Conservation (phyloP, 2,888 invertebrate species). For the Drosophila siamana region DNA sequence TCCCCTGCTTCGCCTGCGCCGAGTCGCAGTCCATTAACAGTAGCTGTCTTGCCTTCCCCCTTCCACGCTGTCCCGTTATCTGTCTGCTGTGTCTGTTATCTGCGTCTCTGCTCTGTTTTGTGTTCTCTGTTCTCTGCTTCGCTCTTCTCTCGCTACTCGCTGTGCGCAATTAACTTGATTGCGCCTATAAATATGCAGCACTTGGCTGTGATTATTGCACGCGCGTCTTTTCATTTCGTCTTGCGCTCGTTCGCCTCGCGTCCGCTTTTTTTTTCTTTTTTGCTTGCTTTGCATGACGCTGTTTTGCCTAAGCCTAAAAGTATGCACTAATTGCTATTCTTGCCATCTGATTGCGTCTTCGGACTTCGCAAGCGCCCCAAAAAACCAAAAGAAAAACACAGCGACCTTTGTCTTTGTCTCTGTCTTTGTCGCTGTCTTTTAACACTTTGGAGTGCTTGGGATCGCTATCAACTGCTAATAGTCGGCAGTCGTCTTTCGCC, state of each 20-base stretch:
- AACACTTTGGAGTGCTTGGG: conserved; percentile 40
- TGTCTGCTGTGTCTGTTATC: conserved; percentile 27
- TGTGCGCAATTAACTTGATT: conserved; percentile 79
- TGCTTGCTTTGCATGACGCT: conserved; percentile 28
- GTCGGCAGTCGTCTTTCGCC: conserved; percentile 39
- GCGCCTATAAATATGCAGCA: conserved; percentile 82
- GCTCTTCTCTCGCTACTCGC: conserved; percentile 31
- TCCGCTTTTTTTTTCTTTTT: too few relatives aligned
- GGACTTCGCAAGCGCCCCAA: neutral
- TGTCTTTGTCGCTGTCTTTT: conserved; percentile 29
- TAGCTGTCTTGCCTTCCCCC: conserved; percentile 39
- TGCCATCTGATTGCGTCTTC: conserved; percentile 61
- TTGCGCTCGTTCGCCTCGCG: neutral
- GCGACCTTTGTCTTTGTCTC: conserved; percentile 30
- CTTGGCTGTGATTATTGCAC: conserved; percentile 78
- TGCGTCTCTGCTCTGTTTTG: conserved; percentile 26
- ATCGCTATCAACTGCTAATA: conserved; percentile 70
- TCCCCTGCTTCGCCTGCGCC: too few relatives aligned
- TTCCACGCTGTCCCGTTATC: neutral
- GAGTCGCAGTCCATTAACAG: conserved; percentile 58
- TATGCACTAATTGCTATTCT: conserved; percentile 74
- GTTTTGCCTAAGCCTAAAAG: conserved; percentile 53
- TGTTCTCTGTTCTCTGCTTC: conserved; percentile 8
- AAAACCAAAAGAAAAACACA: neutral
- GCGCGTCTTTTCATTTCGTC: conserved; percentile 46